Base-by-base conservation (phyloP, 2,888 invertebrate genomes). In the Limnephilus rhombicus region DNA sequence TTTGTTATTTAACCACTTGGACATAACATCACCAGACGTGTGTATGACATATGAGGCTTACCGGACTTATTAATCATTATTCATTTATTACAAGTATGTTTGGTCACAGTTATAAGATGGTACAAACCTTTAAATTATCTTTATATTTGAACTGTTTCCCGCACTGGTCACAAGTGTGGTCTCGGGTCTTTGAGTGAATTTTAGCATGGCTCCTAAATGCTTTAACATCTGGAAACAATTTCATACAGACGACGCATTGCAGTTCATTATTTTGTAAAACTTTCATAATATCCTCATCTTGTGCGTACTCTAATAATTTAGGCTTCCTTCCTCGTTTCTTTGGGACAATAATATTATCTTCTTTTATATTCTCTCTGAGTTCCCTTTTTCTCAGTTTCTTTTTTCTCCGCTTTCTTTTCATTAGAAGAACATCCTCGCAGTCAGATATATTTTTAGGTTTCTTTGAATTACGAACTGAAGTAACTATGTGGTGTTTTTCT, bases 101-200 rank as follows among this genome's bases (percentile, higher is more conserved):
- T 68, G 68, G 68, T 68, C 24, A 68, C 9, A n/a, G 68, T n/a
- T 24, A 68, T n/a, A 68, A 68, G 9, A 68, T 68, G 68, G 68
- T 68, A 88, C 89, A 37, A 68, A 92, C 93, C 92, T 93, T 93
- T 90, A 93, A 93, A 92, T 93, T 94, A 49, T 93, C 93, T 81
- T 91, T 92, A 83, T 94, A 93, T 90, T 94, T 93, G 85, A 93
- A 93, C 80, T 93, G 93, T 86, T 93, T 94, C 15, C 94, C 94
- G 34, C 93, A 93, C 82, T 92, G 92, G 37, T 93, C 93, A 82
- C 93, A 93, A 34, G 93, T 93, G 81, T 93, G 92, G 24, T 93
- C 93, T n/a, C 93, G 81, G n/a, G 92, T 85, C 91, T 93, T 93
- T 37, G 88, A 92, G 37, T 93, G 93, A 49, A 91, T 92, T 91